Conservation (phyloP, 2,797 vertebrate species). For the Ambastaia sidthimunki region DNA sequence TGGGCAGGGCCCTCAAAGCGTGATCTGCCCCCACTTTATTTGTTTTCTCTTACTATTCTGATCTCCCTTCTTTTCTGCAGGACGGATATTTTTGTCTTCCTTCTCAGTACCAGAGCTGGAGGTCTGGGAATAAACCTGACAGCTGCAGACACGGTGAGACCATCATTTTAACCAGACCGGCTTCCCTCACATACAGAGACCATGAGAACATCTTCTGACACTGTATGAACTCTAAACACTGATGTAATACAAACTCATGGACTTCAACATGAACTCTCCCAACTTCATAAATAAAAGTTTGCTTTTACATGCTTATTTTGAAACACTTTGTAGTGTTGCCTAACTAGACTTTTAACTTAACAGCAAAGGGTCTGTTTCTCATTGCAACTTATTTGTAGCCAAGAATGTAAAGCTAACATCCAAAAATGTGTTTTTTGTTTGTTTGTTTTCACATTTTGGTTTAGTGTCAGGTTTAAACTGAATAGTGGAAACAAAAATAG, state of each 20-base stretch:
- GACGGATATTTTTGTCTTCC: conserved; percentile 97
- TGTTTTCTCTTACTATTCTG: conserved; percentile 34
- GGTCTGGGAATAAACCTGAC: conserved; percentile 98
- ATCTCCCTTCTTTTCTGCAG: conserved; percentile 66
- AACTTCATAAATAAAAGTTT: too few species aligned
- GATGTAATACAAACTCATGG: neutral
- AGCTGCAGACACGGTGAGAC: conserved; percentile 95
- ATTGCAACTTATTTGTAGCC: too few species aligned
- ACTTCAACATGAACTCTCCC: too few species aligned
- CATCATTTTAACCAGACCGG: too few species aligned
- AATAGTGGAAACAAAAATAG: too few species aligned
- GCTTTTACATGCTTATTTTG: too few species aligned
- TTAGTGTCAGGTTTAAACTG: too few species aligned
- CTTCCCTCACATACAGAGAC: conserved; percentile 3
- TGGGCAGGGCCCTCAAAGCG: conserved; percentile 13
- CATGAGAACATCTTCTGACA: conserved; percentile 11
- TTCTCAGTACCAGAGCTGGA: conserved; percentile 94
- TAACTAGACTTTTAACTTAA: too few species aligned
- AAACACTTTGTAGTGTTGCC: too few species aligned
- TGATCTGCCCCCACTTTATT: conserved; percentile 47
- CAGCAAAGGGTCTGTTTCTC: too few species aligned
- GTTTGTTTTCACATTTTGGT: too few species aligned
- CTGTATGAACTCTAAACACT: neutral
- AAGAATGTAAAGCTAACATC: too few species aligned
- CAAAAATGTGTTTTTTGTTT: neutral